Base-by-base conservation (phyloP, 2,113 vertebrate species). In the Setophaga coronata region DNA sequence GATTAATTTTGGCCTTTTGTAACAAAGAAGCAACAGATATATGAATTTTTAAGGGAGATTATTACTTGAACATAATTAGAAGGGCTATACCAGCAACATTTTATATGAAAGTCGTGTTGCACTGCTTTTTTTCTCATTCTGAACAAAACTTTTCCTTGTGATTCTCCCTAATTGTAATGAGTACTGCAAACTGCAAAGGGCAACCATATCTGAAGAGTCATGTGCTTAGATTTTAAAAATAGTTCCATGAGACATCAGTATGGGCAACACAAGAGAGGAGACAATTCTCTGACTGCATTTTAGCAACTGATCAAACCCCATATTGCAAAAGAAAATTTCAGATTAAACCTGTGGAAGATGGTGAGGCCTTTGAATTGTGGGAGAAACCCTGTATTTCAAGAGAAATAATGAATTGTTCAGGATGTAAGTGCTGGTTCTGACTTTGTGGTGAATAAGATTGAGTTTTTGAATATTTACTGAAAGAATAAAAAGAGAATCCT, bases 1-100 rank as follows among this genome's bases (percentile, higher is more conserved):
- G 28, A 91, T 90, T 47, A 29, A 67, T 92, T 92, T 96, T 96
- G 79, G 60, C 67, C 60, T 58, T 90, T 77, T 76, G 34, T 95
- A 82, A 43, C 62, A 79, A 94, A 72, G 15, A 93, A 28, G 73
- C 28, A 31, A 16, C 81, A 62, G 7, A 58, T 31, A 45, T 4
- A 54, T 58, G 9, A 56, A 28, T 40, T 73, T 88, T 76, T 53
- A 82, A 60, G 60, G 25, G 31, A 36, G 12, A 74, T 42, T 90
- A 69, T 66, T 90, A 45, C 45, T 92, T 71, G 21, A 93, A 56
- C 5, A 7, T 40, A 48, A 81, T 80, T 66, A 79, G 56, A 87
- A 80, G 15, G 5, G 10, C 16, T 81, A 60, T 36, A 62, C 6
- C 36, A 86, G 58, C 58, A 47, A 15, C 7, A 64, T 42, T 2